Conservation (phyloP, 2,113 vertebrate genomes). For the Mastomys natalensis region DNA sequence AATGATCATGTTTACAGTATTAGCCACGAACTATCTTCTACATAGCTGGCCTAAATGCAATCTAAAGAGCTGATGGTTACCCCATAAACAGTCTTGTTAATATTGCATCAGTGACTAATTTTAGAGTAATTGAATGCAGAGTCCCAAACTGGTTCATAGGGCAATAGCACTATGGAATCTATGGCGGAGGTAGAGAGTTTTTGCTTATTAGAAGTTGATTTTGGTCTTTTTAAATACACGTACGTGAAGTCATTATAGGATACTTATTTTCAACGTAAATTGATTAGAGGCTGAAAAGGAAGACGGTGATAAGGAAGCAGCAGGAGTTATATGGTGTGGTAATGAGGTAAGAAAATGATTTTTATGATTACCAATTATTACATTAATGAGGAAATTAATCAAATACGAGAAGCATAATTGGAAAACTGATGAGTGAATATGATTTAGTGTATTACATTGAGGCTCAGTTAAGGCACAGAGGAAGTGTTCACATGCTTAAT, state of each 20-base stretch:
- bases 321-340: constrained; percentile 73
- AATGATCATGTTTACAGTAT: neutral
- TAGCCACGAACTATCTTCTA: neutral
- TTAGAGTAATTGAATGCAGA: neutral
- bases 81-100: neutral
- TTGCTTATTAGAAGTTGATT: neutral
- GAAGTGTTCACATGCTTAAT: constrained; percentile 65
- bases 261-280: constrained; percentile 66
- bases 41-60: neutral
- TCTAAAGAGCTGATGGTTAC: neutral
- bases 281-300: constrained; percentile 68
- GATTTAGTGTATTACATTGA: constrained; percentile 84
- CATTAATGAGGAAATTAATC: constrained; percentile 87
- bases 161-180: neutral
- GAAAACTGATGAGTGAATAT: constrained; percentile 85
- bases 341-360: constrained; percentile 85
- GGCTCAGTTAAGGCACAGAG: constrained; percentile 76
- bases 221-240: neutral
- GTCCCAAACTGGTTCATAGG: no score
- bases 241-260: constrained; percentile 33
- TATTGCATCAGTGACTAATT: neutral
- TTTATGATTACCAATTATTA: constrained; percentile 87
- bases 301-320: constrained; percentile 69
- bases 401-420: constrained; percentile 85
- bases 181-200: neutral